These are phyloP conservation scores for Lamellibrachia luymesi DNA, from an alignment of 1,140 invertebrate species.

Conservation along the genomic window DNA sequence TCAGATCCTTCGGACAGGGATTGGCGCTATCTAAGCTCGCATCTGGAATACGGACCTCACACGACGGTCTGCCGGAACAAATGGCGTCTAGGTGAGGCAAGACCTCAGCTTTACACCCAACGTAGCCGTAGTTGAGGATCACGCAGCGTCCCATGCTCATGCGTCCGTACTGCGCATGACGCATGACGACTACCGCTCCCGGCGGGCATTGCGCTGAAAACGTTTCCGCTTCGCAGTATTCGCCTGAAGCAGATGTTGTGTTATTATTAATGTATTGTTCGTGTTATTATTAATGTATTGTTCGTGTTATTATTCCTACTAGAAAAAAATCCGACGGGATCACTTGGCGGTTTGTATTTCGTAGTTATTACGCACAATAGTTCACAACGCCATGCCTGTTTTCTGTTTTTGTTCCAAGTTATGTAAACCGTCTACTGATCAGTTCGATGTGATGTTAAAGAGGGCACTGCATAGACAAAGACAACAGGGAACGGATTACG, in stretches of 20 bases:
- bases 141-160: conserved; percentile 26
- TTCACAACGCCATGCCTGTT: no score
- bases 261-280: background rate
- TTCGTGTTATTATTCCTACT: background rate
- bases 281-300: background rate
- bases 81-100: conserved; percentile 16
- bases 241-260: background rate
- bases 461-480: no score
- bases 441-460: no score
- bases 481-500: no score
- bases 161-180: conserved; percentile 24
- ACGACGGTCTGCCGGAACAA: conserved; percentile 25
- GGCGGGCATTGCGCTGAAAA: conserved; percentile 20
- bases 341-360: no score
- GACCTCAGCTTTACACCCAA: conserved; percentile 23
- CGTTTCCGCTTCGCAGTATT: conserved; percentile 27
- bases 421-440: no score
- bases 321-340: no score
- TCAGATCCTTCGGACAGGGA: conserved; percentile 24
- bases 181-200: conserved; percentile 22
- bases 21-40: conserved; percentile 14
- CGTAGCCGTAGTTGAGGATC: conserved; percentile 19
- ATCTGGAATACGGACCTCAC: conserved; percentile 16
- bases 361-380: no score
- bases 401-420: no score